Base-by-base conservation (phyloP, 64 coral and sea anemone genomes). In the Astreopora myriophthalma region DNA sequence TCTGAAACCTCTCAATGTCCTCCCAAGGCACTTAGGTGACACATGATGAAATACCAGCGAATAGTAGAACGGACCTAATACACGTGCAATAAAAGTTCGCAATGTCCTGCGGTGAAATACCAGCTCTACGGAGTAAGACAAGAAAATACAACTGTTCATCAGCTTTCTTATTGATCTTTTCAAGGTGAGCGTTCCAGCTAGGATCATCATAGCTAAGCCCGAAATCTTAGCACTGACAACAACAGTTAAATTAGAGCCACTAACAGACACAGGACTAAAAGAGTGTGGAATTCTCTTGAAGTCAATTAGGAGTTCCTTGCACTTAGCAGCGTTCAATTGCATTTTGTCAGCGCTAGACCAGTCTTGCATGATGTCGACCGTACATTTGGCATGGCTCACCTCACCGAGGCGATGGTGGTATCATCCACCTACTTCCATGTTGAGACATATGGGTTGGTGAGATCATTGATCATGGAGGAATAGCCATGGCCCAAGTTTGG, bases 11-110 rank as follows among this genome's bases (percentile, higher is more conserved):
- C n/a, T n/a, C n/a, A n/a, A n/a, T n/a, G n/a, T n/a, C n/a, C n/a
- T n/a, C n/a, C n/a, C n/a, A n/a, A n/a, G n/a, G n/a, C n/a, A n/a
- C n/a, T n/a, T n/a, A n/a, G 58, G 83, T 51, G 68, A 38, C 25
- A 58, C 27, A 31, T 86, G 83, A 38, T 86, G 62, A 13, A 86
- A 86, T 8, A 86, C 65, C 2, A 58, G 83, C 10, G 35, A 42
- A 36, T 57, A 25, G 13, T 69, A 86, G 62, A 33, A 86, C 29
- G 8, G 63, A 35, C 65, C 83, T 16, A n/a, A 86, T 39, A 68
- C 60, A 66, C 0, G 83, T 86, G 67, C 83, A 86, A 46, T 86
- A 36, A 62, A 69, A 86, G 35, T 65, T 86, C 61, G 67, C 49
- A 42, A 37, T 86, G 2, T 86, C 83, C 7, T 13, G 34, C 40